phyloP scores from a whole-genome alignment of 2,888 invertebrate genomes.

The Clusia tigrina region DNA sequence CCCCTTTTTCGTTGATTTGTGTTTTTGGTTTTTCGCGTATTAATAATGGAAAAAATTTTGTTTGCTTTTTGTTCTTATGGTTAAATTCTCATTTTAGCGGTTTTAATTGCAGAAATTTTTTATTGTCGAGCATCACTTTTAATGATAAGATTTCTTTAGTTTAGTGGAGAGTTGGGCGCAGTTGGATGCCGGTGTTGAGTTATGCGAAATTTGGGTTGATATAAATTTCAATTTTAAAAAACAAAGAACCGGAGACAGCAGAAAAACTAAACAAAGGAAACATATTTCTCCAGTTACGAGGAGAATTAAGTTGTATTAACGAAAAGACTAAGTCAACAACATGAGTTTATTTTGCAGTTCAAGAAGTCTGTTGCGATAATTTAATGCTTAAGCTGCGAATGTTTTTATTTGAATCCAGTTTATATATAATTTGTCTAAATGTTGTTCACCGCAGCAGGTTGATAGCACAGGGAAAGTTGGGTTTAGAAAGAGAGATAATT shows the following conservation, averaged over 20 bases:
- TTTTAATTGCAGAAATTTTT: conserved; percentile 59
- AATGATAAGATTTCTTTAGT: background rate
- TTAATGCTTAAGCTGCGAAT: too few relatives aligned
- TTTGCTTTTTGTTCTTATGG: conserved; percentile 34
- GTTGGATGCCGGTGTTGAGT: background rate
- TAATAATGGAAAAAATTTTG: background rate
- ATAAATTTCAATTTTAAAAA: conserved; percentile 2
- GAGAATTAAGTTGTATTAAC: too few relatives aligned
- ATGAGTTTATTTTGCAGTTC: too few relatives aligned
- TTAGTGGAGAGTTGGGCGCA: background rate
- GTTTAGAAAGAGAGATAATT: too few relatives aligned
- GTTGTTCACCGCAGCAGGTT: too few relatives aligned
- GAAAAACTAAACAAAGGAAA: background rate
- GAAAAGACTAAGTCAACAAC: too few relatives aligned
- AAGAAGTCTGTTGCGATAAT: too few relatives aligned
- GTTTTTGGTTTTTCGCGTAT: background rate
- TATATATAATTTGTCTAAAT: too few relatives aligned
- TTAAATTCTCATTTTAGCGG: conserved; percentile 56
- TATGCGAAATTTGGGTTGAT: background rate
- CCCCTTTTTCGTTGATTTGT: conserved; percentile 26
- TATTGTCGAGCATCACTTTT: conserved; percentile 43
- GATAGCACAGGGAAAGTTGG: too few relatives aligned
- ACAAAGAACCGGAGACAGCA: background rate
- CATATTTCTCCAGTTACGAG: too few relatives aligned
- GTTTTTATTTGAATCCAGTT: too few relatives aligned